Evolutionary conservation across 64 coral and sea anemone species (phyloP), one percentile per base, ranked within the genome.

Genomic region (Stichodactyla mertensii): DNA sequence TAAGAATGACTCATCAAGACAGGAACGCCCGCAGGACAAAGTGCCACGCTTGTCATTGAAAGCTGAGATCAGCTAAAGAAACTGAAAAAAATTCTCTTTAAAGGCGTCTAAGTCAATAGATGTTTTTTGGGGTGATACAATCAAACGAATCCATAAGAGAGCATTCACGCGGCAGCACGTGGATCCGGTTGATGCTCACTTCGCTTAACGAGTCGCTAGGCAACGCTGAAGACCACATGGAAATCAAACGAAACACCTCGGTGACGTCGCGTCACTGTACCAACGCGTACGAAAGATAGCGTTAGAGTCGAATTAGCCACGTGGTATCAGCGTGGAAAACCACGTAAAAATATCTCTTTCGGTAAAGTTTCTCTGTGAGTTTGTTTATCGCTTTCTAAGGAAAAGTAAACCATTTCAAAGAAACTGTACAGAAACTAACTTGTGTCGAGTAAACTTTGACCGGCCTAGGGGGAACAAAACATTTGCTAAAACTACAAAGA

Each of bases 141-240:
- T 74, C 26, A 74, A 74, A 9, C 27, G 24, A 74, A 74, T 31
- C 26, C 12, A 28, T 74, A 74, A 74, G 36, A 74, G 69, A 74
- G 26, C 69, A 74, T 74, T 74, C 23, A 74, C 8, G 27, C 56
- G 8, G 14, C 7, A 20, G 15, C 78, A 81, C 78, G 78, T 81
- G 78, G 78, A 7, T 74, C 24, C 78, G n/a, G 31, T 55, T 53
- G 78, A 81, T 81, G 78, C 78, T 53, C 78, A 81, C 4, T 81
- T 55, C 4, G 78, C 18, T 7, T 13, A 53, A 81, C 13, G 13
- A 7, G 52, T 81, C 52, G n/a, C 78, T 20, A 19, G 54, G 78
- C 52, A 53, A 81, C 78, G 52, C 8, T 16, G 5, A 55, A 2
- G 14, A 55, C 51, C 78, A 81, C 78, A 51, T 81, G 78, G 16